Conservation (phyloP, 2,888 invertebrate species). For the Lottia scabra region DNA sequence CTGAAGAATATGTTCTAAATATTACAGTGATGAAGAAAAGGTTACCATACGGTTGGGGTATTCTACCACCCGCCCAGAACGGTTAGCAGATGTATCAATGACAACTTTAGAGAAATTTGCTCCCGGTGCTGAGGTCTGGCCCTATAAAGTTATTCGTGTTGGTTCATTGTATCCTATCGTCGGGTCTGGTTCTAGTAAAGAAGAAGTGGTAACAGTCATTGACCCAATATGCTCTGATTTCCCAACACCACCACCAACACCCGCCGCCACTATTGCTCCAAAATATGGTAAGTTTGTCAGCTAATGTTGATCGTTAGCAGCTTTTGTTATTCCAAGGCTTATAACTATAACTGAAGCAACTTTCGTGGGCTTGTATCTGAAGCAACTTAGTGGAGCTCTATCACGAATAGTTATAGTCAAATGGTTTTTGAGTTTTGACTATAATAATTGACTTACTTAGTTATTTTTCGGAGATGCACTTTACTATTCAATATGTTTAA, state of each 20-base stretch:
- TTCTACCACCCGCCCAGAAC: background rate
- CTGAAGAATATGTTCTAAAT: too few relatives aligned
- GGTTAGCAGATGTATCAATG: background rate
- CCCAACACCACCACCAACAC: background rate
- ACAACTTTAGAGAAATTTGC: background rate
- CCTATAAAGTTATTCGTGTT: background rate
- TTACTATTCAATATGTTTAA: too few relatives aligned
- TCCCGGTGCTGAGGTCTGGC: background rate
- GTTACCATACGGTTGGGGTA: background rate
- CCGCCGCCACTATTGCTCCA: background rate
- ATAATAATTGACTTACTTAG: too few relatives aligned
- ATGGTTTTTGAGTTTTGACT: too few relatives aligned
- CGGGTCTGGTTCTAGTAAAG: background rate
- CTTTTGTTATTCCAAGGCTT: too few relatives aligned
- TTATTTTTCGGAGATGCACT: too few relatives aligned
- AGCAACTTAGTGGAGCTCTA: too few relatives aligned
- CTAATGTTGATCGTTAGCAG: too few relatives aligned
- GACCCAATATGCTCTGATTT: background rate
- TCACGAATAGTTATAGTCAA: too few relatives aligned
- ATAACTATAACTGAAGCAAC: too few relatives aligned
- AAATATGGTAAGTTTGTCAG: background rate
- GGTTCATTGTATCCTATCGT: background rate
- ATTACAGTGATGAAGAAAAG: too few relatives aligned
- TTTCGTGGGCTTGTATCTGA: too few relatives aligned
- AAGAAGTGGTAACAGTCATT: background rate